phyloP scores from a whole-genome alignment of 2,888 invertebrate genomes.

The Eristalis intricaria region DNA sequence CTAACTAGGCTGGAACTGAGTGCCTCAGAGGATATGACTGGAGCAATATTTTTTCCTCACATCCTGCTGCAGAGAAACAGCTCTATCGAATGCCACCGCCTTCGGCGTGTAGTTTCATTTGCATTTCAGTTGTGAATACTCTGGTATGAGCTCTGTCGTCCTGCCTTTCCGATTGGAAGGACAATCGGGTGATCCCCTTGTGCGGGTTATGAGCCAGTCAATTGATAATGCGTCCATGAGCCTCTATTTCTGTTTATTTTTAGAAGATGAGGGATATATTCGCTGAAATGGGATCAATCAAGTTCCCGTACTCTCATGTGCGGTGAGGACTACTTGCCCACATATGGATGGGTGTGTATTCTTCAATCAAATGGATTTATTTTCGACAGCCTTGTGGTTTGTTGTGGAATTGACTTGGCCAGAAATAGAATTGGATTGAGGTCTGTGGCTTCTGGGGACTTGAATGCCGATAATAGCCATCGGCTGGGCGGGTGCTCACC shows the following conservation, averaged over 20 bases:
- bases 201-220: background rate
- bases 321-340: background rate
- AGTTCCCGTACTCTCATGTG: constrained; percentile 5
- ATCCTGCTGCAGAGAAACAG: background rate
- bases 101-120: background rate
- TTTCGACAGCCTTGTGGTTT: background rate
- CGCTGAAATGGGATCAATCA: constrained; percentile 18
- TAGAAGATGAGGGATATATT: constrained; percentile 1
- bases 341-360: background rate
- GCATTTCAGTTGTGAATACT: constrained; percentile 16
- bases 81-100: background rate
- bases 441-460: background rate
- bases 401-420: background rate
- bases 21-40: constrained; percentile 18
- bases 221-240: background rate
- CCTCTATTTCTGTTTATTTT: background rate
- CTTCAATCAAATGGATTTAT: background rate
- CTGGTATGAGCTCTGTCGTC: background rate
- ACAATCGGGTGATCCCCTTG: constrained; percentile 9
- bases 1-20: constrained; percentile 4
- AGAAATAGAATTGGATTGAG: constrained; percentile 7
- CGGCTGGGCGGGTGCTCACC: background rate
- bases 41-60: background rate
- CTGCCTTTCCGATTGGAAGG: constrained; percentile 17
- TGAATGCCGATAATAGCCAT: background rate